Evolutionary conservation across 2,113 vertebrate genomes (phyloP), one percentile per base, ranked within the genome.

Genomic region (Apistogramma diplotaenia): DNA sequence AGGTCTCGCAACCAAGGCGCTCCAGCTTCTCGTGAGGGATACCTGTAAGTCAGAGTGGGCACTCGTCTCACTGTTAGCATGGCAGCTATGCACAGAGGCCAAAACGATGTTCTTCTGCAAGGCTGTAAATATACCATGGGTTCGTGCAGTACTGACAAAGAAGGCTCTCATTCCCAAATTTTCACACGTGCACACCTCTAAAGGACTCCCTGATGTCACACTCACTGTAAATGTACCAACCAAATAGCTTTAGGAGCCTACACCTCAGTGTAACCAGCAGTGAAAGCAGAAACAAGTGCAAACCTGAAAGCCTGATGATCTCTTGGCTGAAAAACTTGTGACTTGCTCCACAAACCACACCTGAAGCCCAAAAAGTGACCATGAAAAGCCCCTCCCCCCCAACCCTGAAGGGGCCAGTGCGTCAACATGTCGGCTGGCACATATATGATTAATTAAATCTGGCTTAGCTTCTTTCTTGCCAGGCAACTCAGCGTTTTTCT

Each of bases 111-210:
- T 15, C 2, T 43, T 13, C 4, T 5, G 15, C 11, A 12, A 15
- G 40, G 40, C 40, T 43, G 40, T 15, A 15, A 43, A 5, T 5
- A 43, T 12, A 4, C 12, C 3, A 12, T 15, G 11, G 40, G 40
- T 67, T 67, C 1, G 27, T 15, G 2, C 0, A 67, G 12, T 27
- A 67, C 0, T 19, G 43, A 49, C 18, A 67, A 29, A 49, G 0
- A 49, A 0, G 23, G 23, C 3, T 19, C 5, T 67, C 40, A 11
- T 40, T 27, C 37, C 9, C 10, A 25, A 0, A 0, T 19, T 0
- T 46, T 1, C 23, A 12, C 15, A 67, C 19, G 46, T 19, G 27
- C 23, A 67, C 40, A 27, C 37, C 18, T 46, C 8, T 18, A 46
- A 46, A 19, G 23, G 37, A 67, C 62, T 46, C 9, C 6, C 29